Base-by-base conservation (phyloP, 2,113 vertebrate species). In the Oenanthe melanoleuca region DNA sequence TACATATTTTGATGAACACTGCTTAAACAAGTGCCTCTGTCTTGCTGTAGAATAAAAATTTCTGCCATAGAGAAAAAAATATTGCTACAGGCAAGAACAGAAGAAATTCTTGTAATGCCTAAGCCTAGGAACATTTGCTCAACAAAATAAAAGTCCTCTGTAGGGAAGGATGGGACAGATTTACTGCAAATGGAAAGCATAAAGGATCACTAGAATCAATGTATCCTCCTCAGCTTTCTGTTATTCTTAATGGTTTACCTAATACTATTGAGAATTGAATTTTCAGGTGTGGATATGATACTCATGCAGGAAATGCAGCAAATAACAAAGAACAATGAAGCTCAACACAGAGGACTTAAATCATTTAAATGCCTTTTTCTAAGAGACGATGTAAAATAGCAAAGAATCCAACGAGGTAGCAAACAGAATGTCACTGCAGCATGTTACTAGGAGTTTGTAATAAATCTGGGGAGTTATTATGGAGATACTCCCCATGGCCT, bases 381-480 rank as follows among this genome's bases (percentile, higher is more conserved):
- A 83, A 93, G 74, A 85, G 86, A 84, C 15, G 25, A 95, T 93
- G 90, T 55, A 91, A 91, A 95, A 93, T 64, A 91, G 91, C 69
- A 82, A 95, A 95, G 90, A 88, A 72, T 59, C 64, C 93, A 93
- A 92, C 1, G 56, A 93, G 53, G 70, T 84, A 96, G 96, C 95
- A 95, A 96, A 96, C 81, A 79, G 66, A 86, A 91, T 87, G 80
- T 84, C 78, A 72, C 65, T 65, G 59, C 24, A 70, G 31, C 72
- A 49, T 61, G 49, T 73, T 94, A 83, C 66, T 53, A 72, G 77
- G 67, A 83, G 66, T 88, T 96, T 2, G 42, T 95, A 97, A 97
- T 97, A 96, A 97, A 97, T 94, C 80, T 96, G 64, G 59, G 73
- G 44, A 94, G 83, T 96, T 97, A 95, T 96, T 96, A 93, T 72